Percentiles rank a stretch among this genome's conserved stretches.
These are phyloP conservation scores for Chionis minor DNA, from an alignment of 2,113 vertebrate species.

Conservation along the genomic window DNA sequence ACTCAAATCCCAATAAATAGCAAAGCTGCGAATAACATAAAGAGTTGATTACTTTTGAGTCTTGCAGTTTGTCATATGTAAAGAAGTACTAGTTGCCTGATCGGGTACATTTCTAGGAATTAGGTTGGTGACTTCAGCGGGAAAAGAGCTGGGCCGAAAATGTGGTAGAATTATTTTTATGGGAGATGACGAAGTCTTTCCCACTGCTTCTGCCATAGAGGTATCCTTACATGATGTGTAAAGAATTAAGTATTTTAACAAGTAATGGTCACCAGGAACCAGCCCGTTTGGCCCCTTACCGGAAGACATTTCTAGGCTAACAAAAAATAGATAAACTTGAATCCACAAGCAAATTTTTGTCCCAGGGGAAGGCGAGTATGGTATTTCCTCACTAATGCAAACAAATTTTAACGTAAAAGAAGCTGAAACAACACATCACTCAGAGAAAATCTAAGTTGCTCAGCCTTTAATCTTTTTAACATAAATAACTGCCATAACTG, in stretches of 20 bases:
- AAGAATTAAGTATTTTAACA: background rate
- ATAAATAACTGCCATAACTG: slow-evolving; percentile 47
- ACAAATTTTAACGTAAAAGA: background rate
- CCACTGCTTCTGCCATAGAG: background rate
- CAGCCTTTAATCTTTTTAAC: slow-evolving; percentile 27
- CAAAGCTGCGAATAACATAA: background rate
- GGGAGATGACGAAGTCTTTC: background rate
- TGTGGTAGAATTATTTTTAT: background rate
- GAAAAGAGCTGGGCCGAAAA: background rate
- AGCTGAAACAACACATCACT: slow-evolving; percentile 21
- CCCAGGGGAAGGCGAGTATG: background rate
- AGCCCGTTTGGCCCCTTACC: background rate
- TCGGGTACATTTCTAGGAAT: background rate
- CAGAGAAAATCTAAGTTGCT: background rate
- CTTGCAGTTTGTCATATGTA: background rate
- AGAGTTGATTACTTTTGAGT: background rate
- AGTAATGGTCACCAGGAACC: background rate
- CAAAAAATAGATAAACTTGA: background rate
- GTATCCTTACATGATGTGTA: background rate
- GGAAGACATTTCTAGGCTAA: background rate
- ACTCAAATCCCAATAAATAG: background rate
- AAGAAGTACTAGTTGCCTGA: background rate
- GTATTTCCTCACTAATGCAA: background rate
- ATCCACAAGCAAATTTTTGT: background rate
- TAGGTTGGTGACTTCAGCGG: background rate